Evolutionary conservation across 2,888 invertebrate species (phyloP).

Genomic region (Archips xylosteana): DNA sequence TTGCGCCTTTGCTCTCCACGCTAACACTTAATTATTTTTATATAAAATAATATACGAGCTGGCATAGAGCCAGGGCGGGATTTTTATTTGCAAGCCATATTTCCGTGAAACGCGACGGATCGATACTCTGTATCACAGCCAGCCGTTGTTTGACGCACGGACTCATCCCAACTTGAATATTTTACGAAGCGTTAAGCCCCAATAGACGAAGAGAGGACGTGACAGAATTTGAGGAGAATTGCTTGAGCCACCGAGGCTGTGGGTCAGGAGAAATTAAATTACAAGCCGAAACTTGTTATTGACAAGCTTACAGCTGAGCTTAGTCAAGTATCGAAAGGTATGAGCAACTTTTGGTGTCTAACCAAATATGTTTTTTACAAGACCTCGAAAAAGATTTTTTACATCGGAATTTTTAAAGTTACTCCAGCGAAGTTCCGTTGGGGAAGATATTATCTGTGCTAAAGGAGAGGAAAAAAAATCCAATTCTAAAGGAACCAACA

Average conservation of each 20-base stretch:
- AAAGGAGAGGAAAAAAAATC: conserved; percentile 58
- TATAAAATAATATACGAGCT: conserved; percentile 24
- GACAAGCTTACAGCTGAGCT: not conserved
- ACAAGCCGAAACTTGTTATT: not conserved
- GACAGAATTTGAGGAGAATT: conserved; percentile 26
- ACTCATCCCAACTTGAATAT: conserved; percentile 30
- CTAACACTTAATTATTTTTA: conserved; percentile 36
- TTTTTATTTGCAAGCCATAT: conserved; percentile 41
- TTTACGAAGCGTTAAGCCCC: conserved; percentile 27
- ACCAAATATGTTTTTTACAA: conserved; percentile 19
- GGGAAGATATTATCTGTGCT: conserved; percentile 44
- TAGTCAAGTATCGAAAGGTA: not conserved
- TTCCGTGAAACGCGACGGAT: conserved; percentile 24
- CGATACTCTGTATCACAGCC: conserved; percentile 28
- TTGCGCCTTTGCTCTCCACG: conserved; percentile 5
- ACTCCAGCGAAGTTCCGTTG: conserved; percentile 39
- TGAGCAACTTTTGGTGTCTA: not conserved
- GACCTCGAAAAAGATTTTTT: conserved; percentile 16
- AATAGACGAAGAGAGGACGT: conserved; percentile 27
- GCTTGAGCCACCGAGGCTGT: conserved; percentile 24
- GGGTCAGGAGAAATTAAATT: conserved; percentile 20
- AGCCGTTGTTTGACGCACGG: not conserved
- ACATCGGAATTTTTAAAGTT: conserved; percentile 23
- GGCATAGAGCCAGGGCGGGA: conserved; percentile 29
- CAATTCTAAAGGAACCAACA: conserved; percentile 56